These are phyloP conservation scores for Dolomedes plantarius DNA, from an alignment of 2,888 invertebrate genomes.

Conservation along the genomic window DNA sequence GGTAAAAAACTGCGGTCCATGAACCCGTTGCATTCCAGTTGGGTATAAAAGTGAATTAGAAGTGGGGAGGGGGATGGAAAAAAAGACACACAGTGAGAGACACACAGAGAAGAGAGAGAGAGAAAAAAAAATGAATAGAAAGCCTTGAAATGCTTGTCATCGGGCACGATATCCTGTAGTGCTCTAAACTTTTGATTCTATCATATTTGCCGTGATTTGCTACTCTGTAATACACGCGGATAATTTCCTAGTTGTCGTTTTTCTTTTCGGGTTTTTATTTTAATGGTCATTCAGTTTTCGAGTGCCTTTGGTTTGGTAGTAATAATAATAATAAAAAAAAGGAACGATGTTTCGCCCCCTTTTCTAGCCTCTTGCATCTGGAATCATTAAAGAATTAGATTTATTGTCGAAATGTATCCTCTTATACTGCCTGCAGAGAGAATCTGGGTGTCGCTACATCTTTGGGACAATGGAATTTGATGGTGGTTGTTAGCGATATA, in stretches of 20 bases:
- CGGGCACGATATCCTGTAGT: slow-evolving; percentile 39
- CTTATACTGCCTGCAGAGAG: no score
- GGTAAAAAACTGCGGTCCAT: slow-evolving; percentile 51
- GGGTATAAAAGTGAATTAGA: slow-evolving; percentile 39
- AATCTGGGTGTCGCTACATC: no score
- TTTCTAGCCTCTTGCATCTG: not conserved
- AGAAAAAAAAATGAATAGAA: slow-evolving; percentile 44
- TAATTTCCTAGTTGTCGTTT: not conserved
- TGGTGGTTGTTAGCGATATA: no score
- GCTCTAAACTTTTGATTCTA: slow-evolving; percentile 48
- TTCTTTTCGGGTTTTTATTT: not conserved
- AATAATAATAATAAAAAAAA: not conserved
- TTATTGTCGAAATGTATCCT: not conserved
- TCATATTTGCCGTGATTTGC: slow-evolving; percentile 54
- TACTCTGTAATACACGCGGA: not conserved
- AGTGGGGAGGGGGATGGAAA: not conserved
- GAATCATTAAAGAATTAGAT: not conserved
- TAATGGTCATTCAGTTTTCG: not conserved
- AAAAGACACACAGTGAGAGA: not conserved
- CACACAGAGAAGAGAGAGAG: not conserved
- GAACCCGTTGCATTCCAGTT: slow-evolving; percentile 62
- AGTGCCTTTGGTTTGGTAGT: no score
- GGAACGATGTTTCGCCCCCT: not conserved
- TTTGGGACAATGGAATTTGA: no score
- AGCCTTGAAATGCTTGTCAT: slow-evolving; percentile 25